phyloP scores from a whole-genome alignment of 2,797 vertebrate species.

The Phrynocephalus guinanensis region DNA sequence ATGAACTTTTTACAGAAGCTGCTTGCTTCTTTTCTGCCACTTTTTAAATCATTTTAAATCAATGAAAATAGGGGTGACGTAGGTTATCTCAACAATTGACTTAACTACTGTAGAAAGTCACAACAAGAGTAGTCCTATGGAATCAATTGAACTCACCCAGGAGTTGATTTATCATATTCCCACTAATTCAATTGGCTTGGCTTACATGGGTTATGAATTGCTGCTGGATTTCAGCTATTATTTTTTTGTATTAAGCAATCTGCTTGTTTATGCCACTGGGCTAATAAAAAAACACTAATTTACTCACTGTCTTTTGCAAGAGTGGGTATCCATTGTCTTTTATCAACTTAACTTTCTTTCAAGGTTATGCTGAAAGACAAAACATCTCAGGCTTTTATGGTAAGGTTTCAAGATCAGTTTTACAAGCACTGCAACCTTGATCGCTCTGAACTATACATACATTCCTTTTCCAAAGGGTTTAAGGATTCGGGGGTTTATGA shows the following conservation, averaged over 20 bases:
- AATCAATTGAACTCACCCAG: too few relatives aligned
- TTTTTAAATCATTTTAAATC: too few relatives aligned
- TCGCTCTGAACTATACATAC: conserved; percentile 11
- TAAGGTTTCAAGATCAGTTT: conserved; percentile 6
- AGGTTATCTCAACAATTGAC: too few relatives aligned
- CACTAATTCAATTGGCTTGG: too few relatives aligned
- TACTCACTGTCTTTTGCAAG: neutral
- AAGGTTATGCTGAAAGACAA: neutral
- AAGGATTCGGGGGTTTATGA: neutral
- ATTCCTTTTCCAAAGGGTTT: neutral
- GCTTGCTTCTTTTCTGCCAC: too few relatives aligned
- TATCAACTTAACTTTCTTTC: neutral
- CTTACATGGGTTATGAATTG: too few relatives aligned
- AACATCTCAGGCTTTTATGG: neutral
- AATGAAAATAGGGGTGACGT: too few relatives aligned
- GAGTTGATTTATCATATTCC: too few relatives aligned
- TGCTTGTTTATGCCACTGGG: neutral
- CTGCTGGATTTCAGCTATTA: too few relatives aligned
- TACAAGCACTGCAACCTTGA: neutral
- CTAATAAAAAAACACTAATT: neutral
- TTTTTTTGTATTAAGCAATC: neutral
- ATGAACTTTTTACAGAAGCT: too few relatives aligned
- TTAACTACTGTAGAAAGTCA: too few relatives aligned
- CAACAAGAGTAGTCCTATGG: too few relatives aligned
- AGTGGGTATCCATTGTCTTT: neutral